Evolutionary conservation across 2,113 vertebrate species (phyloP).

Genomic region (Notarius lentiginosus): DNA sequence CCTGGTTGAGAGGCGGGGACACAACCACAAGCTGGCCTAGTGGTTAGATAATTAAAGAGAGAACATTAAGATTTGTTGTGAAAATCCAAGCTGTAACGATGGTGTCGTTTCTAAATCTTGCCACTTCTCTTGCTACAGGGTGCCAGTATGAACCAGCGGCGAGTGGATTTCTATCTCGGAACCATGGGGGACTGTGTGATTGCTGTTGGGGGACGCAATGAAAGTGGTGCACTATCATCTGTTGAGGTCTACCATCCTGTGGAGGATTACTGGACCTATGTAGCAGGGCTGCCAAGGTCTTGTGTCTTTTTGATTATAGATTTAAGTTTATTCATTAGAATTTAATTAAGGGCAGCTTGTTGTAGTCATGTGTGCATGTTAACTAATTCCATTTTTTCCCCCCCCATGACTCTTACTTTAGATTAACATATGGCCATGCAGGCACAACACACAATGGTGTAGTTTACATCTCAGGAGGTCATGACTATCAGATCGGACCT

Average conservation of each 20-base stretch:
- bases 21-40: no score
- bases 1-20: no score
- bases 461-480: slow-evolving; percentile 92
- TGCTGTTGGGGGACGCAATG: slow-evolving; percentile 91
- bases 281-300: slow-evolving; percentile 85
- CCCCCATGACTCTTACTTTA: slow-evolving; percentile 53
- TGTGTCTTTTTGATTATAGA: not conserved
- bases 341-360: not conserved
- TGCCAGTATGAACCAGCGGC: slow-evolving; percentile 87
- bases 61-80: not conserved
- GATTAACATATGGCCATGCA: slow-evolving; percentile 90
- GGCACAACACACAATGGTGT: slow-evolving; percentile 83
- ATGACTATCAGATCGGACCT: slow-evolving; percentile 91
- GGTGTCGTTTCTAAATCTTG: not conserved
- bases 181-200: slow-evolving; percentile 83
- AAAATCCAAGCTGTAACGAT: not conserved
- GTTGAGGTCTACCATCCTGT: slow-evolving; percentile 88
- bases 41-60: not conserved
- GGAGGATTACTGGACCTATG: slow-evolving; percentile 87
- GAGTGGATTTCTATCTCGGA: slow-evolving; percentile 92
- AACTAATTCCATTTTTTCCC: not conserved
- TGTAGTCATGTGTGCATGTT: not conserved
- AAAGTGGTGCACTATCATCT: slow-evolving; percentile 83
- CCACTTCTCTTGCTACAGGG: slow-evolving; percentile 68
- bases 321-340: not conserved